phyloP scores from a whole-genome alignment of 1,140 invertebrate species.

The Drosophila mauritiana region DNA sequence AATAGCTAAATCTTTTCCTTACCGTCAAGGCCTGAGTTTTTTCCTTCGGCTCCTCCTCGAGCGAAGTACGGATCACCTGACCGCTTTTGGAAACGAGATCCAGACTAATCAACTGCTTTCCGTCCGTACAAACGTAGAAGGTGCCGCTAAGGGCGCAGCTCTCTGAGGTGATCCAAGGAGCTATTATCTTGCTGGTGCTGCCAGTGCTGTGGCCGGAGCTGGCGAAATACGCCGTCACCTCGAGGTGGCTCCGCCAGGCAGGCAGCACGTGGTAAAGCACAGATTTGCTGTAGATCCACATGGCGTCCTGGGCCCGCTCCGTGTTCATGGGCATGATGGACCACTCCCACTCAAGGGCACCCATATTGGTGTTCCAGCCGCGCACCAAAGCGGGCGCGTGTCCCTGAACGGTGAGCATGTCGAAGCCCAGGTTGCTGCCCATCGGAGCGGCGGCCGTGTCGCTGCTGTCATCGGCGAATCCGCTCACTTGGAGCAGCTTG shows the following conservation, averaged over 20 bases:
- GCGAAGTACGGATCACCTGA: slow-evolving; percentile 61
- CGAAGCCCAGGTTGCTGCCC: slow-evolving; percentile 81
- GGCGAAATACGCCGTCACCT: slow-evolving; percentile 89
- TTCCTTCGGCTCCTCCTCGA: slow-evolving; percentile 30
- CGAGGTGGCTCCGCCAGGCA: slow-evolving; percentile 88
- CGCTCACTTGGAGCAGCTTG: slow-evolving; percentile 86
- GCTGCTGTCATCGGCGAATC: slow-evolving; percentile 63
- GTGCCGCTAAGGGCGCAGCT: slow-evolving; percentile 88
- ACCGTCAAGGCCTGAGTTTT: slow-evolving; percentile 50
- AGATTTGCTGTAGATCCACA: slow-evolving; percentile 88
- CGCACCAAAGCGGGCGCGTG: slow-evolving; percentile 90
- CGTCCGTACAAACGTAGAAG: slow-evolving; percentile 87
- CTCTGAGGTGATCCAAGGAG: slow-evolving; percentile 88
- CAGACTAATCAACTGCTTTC: slow-evolving; percentile 85
- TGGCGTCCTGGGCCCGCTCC: slow-evolving; percentile 84
- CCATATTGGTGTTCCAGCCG: slow-evolving; percentile 91
- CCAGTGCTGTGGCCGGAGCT: slow-evolving; percentile 88
- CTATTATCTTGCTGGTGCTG: slow-evolving; percentile 87
- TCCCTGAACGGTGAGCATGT: slow-evolving; percentile 90
- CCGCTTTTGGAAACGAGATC: slow-evolving; percentile 84
- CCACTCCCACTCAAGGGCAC: slow-evolving; percentile 88
- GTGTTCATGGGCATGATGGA: slow-evolving; percentile 85
- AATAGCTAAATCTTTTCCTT: slow-evolving; percentile 5
- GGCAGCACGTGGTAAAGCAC: slow-evolving; percentile 89
- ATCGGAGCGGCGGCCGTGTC: slow-evolving; percentile 85